Evolutionary conservation across 2,888 invertebrate genomes (phyloP), one percentile per base, ranked within the genome.

Genomic region (Lepidochitona cinerea): DNA sequence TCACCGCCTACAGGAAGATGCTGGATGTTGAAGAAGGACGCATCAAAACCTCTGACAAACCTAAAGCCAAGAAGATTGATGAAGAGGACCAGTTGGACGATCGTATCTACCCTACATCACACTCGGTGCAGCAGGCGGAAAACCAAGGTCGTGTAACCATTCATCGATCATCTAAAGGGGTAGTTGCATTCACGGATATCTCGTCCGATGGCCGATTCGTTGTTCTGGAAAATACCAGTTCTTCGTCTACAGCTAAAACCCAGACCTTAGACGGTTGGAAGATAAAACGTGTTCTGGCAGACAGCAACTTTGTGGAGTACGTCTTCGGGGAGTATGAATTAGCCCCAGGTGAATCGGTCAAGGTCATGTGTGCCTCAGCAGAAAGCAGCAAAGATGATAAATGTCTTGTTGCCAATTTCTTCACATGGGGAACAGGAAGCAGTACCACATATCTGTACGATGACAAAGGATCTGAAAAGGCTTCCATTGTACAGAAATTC

Each of bases 1-100:
- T 92, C 78, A 90, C 91, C 79, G 92, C 92, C 83, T 92, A 92
- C 89, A 87, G 92, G 74, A 92, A 92, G 82, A 91, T 92, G 86
- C 84, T 92, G 78, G 92, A 92, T 80, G 90, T 91, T 52, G 92
- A 92, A 81, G 92, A 92, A 84, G 89, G 88, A 82, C 88, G 91
- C 89, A 23, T 59, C 26, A 23, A 59, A 14, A 32, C 23, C 14
- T 32, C 23, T 2, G 59, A 59, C 18, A 41, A 18, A 41, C 29
- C 59, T 14, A 59, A 59, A 26, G 59, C 23, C 5, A 59, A 59
- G 29, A 29, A 14, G 12, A 26, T 26, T 1, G 59, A 2, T 1
- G 59, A 59, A 23, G 59, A 59, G 12, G 59, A 59, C 32, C 12
- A 29, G 59, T 29, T 32, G 32, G 59, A 59, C 32, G 59, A 29